phyloP scores from a whole-genome alignment of 2,888 invertebrate genomes.

The Meganola albula region DNA sequence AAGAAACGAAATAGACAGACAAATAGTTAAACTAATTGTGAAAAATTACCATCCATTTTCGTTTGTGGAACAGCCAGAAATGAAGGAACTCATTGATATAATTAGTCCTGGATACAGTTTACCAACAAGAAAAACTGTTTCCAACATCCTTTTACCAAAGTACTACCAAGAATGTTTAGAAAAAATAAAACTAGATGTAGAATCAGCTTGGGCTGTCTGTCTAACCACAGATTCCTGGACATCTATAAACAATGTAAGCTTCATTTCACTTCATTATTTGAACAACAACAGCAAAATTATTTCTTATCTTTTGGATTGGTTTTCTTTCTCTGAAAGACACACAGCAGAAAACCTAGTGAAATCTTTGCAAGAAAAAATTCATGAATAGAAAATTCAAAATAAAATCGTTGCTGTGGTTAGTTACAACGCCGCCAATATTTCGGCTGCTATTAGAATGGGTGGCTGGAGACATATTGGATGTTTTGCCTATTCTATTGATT shows the following conservation, averaged over 20 bases:
- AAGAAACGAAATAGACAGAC: no score
- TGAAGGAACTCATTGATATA: constrained; percentile 12
- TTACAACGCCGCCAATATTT: background rate
- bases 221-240: background rate
- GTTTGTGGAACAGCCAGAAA: constrained; percentile 17
- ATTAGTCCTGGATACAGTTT: constrained; percentile 22
- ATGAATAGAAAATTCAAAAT: constrained; percentile 8
- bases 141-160: background rate
- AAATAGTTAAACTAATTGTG: no score
- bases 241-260: background rate
- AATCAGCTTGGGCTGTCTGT: background rate
- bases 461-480: background rate
- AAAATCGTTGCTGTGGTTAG: constrained; percentile 3
- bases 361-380: background rate
- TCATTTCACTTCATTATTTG: background rate
- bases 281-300: background rate
- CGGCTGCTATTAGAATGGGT: background rate
- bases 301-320: background rate
- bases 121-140: constrained; percentile 18
- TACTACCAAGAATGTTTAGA: background rate
- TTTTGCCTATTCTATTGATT: background rate
- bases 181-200: background rate
- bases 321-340: background rate
- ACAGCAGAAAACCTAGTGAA: background rate
- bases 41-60: constrained; percentile 18